These are phyloP conservation scores for Geothlypis trichas DNA, from an alignment of 2,113 vertebrate species.

Conservation along the genomic window DNA sequence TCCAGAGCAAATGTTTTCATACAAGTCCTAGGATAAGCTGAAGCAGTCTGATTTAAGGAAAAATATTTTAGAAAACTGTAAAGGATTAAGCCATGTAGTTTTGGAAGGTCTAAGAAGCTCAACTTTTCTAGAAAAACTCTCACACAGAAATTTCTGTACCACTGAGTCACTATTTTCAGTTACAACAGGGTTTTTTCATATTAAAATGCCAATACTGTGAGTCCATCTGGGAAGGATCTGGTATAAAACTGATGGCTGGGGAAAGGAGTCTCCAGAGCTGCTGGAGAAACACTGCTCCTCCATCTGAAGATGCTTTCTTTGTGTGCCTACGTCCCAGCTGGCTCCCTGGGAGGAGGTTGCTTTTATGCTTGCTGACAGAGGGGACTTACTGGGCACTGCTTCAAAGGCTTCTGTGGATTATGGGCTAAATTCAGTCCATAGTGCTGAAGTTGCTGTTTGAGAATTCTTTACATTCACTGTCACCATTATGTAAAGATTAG, in stretches of 20 bases:
- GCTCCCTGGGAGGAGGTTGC: neutral
- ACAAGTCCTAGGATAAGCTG: neutral
- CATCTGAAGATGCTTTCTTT: neutral
- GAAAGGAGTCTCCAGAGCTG: neutral
- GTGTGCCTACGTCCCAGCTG: neutral
- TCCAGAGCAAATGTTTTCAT: neutral
- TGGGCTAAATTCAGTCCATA: neutral
- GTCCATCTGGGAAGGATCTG: neutral
- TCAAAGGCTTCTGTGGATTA: slow-evolving; percentile 40
- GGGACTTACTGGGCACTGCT: neutral
- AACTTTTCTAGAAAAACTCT: neutral
- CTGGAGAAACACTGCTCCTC: neutral
- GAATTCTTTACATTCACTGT: neutral
- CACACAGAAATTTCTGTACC: neutral
- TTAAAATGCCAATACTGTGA: neutral
- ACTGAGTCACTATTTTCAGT: neutral
- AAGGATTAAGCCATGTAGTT: neutral
- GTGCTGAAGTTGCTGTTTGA: slow-evolving; percentile 1
- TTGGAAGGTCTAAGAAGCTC: neutral
- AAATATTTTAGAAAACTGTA: neutral
- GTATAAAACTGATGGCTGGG: neutral
- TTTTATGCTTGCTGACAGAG: neutral
- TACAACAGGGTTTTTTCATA: neutral
- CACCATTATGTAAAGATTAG: neutral
- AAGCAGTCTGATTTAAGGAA: neutral